These are phyloP conservation scores for Phoebastria nigripes DNA, from an alignment of 2,797 vertebrate genomes.

Conservation along the genomic window DNA sequence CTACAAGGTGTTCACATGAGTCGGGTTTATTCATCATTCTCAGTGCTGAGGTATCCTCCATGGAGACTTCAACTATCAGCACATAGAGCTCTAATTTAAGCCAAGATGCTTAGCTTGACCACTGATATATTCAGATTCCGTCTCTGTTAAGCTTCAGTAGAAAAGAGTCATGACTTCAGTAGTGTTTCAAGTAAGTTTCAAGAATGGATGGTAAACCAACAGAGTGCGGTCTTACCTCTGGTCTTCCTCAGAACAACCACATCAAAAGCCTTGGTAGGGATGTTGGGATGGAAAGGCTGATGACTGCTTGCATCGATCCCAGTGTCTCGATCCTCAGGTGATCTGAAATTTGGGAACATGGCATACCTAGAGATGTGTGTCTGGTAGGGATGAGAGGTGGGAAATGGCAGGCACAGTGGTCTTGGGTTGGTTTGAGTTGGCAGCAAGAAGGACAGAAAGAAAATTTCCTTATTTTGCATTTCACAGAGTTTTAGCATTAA, in stretches of 20 bases:
- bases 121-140: background rate
- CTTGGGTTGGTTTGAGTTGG: slow-evolving; percentile 64
- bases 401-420: slow-evolving; percentile 60
- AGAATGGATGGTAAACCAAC: background rate
- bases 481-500: background rate
- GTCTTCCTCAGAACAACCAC: slow-evolving; percentile 74
- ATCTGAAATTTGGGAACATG: slow-evolving; percentile 76
- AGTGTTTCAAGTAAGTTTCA: background rate
- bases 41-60: background rate
- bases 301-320: slow-evolving; percentile 49
- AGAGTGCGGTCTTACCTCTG: slow-evolving; percentile 66
- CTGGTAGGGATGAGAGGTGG: slow-evolving; percentile 78
- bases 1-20: background rate
- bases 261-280: slow-evolving; percentile 64
- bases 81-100: background rate
- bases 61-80: background rate
- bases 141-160: background rate
- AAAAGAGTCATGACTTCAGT: background rate
- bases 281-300: slow-evolving; percentile 59
- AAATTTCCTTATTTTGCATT: background rate
- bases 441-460: background rate
- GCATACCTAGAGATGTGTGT: slow-evolving; percentile 79
- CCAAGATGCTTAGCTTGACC: background rate
- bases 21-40: background rate
- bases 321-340: slow-evolving; percentile 62